phyloP scores from a whole-genome alignment of 1,140 invertebrate genomes.

The Fopius arisanus region DNA sequence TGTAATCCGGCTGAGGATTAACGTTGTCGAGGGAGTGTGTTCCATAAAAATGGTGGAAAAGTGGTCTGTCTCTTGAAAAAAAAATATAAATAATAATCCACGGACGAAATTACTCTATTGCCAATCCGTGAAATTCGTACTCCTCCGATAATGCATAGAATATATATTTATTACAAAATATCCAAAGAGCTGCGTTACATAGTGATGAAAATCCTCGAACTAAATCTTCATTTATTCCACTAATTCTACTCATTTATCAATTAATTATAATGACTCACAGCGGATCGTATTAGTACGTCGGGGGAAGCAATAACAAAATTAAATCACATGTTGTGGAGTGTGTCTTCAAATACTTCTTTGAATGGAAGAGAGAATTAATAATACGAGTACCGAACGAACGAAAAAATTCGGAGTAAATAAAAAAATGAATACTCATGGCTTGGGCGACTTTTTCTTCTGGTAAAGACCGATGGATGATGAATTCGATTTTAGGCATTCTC shows the following conservation, averaged over 20 bases:
- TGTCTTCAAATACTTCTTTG: neutral
- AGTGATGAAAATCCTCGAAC: neutral
- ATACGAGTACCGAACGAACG: neutral
- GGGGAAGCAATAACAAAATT: neutral
- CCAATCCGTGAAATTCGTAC: too few species aligned
- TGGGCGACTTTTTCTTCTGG: neutral
- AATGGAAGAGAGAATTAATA: neutral
- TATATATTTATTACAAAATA: conserved; percentile 60
- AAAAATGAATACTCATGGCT: conserved; percentile 26
- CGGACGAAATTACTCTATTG: neutral
- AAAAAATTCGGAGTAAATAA: neutral
- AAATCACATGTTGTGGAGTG: neutral
- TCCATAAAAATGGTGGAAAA: neutral
- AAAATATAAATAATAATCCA: too few species aligned
- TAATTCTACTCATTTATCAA: neutral
- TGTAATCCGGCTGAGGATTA: conserved; percentile 62
- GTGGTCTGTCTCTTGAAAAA: neutral
- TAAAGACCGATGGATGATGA: conserved; percentile 8
- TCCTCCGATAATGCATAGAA: conserved; percentile 36
- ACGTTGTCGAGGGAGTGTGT: conserved; percentile 38
- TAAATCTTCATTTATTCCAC: neutral
- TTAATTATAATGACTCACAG: neutral
- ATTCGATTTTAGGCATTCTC: conserved; percentile 51
- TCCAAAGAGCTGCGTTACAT: conserved; percentile 37
- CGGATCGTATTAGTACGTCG: neutral